These are phyloP conservation scores for Scomber colias DNA, from an alignment of 2,113 vertebrate species.

Conservation along the genomic window DNA sequence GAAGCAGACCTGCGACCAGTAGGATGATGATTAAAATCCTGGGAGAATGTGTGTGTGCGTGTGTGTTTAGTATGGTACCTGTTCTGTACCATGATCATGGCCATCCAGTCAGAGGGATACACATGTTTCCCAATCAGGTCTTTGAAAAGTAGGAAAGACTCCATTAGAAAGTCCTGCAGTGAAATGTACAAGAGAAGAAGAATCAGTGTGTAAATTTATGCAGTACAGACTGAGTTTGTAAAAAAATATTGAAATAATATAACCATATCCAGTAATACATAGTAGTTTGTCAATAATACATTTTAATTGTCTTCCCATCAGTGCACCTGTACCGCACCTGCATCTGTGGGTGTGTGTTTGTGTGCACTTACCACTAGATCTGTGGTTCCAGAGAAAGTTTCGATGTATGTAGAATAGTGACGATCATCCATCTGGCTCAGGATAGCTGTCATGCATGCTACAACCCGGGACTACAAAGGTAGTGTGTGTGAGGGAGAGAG, in stretches of 20 bases:
- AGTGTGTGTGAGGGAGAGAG: background rate
- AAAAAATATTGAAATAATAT: too few species aligned
- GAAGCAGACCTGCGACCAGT: background rate
- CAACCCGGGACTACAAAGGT: conserved; percentile 90
- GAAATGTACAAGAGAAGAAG: conserved; percentile 18
- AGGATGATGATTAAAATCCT: background rate
- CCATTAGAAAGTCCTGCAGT: conserved; percentile 96
- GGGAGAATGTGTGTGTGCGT: background rate
- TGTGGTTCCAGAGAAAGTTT: conserved; percentile 90
- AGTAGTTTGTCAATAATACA: background rate
- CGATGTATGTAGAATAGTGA: conserved; percentile 94
- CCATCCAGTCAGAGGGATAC: conserved; percentile 97
- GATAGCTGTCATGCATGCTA: conserved; percentile 98
- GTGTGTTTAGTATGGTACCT: conserved; percentile 82
- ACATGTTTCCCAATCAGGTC: conserved; percentile 97
- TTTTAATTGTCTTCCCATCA: conserved; percentile 11
- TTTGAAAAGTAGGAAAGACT: conserved; percentile 96
- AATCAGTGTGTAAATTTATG: background rate
- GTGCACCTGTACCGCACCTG: background rate
- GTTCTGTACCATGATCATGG: conserved; percentile 99
- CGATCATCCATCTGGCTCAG: conserved; percentile 95
- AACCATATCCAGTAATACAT: background rate
- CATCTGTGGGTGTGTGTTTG: conserved; percentile 23
- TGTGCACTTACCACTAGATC: conserved; percentile 93
- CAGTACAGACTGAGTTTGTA: too few species aligned